Base-by-base conservation (phyloP, 2,888 invertebrate genomes). In the Antheraea yamamai region DNA sequence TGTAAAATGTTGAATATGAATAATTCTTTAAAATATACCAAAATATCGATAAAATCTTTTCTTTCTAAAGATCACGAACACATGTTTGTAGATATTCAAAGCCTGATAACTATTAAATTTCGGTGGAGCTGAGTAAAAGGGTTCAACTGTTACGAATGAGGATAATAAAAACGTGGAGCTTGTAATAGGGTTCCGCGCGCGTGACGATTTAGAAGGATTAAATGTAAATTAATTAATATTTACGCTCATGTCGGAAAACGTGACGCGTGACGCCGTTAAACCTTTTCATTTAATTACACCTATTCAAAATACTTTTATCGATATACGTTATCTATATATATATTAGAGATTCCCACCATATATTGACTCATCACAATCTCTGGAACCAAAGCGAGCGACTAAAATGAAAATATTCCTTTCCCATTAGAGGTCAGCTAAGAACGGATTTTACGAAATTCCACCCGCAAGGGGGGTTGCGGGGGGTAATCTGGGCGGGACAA, bases 61-160 rank as follows among this genome's bases (percentile, higher is more conserved):
- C 10, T 18, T 66, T 66, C 16, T 66, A 4, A 23, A 30, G 26
- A 30, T 30, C 14, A 66, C 14, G 4, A 66, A 66, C 64, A 30
- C 18, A 16, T 30, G 64, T 30, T 30, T 30, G 64, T 30, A 66
- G 16, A 16, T 66, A 66, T 14, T 66, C 30, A 30, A 18, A 30
- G 16, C 16, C 16, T 30, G 30, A 16, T 30, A 66, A 66, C 64
- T 66, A 30, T 30, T 85, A 83, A 85, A 89, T 86, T 84, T 73
- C 35, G 52, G 55, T 85, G 79, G 76, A 79, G 79, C 82, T 6
- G 16, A 66, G 30, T 80, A 83, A 81, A 83, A 81, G 80, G 74
- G 77, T 83, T 81, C 73, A 74, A 80, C 84, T 82, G 80, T 77
- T 75, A 83, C 78, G 77, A 75, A 72, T 77, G 75, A 26, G 55